Percentiles rank a stretch among this genome's conserved stretches.
Conservation (phyloP, 2,797 vertebrate species). For the Anisognathus igniventris region DNA sequence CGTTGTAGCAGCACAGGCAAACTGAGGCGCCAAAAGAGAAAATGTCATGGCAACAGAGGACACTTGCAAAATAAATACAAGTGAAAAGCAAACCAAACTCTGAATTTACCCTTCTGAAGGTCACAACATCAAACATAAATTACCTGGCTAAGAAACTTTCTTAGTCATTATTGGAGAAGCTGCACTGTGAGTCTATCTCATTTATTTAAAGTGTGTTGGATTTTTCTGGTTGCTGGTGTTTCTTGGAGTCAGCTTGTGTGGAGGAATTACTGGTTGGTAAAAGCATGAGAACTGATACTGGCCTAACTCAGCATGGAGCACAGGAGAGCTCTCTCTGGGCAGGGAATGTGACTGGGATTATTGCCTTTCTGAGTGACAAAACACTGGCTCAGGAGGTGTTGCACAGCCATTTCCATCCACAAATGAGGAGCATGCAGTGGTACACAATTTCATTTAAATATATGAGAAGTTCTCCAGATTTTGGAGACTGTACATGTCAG, state of each 20-base stretch:
- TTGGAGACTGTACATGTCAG: neutral
- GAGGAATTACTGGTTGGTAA: neutral
- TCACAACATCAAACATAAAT: neutral
- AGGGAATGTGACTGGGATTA: neutral
- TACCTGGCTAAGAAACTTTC: neutral
- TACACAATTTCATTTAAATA: neutral
- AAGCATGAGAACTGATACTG: neutral
- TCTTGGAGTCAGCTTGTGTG: neutral
- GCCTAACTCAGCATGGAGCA: neutral
- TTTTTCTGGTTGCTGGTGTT: neutral
- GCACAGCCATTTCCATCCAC: neutral
- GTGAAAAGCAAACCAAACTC: neutral
- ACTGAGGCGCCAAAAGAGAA: slow-evolving; percentile 25
- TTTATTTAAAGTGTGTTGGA: neutral
- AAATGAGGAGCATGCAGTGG: neutral
- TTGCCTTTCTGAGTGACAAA: neutral
- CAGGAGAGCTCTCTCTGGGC: neutral
- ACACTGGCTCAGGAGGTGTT: neutral
- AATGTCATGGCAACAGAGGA: neutral
- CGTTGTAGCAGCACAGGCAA: slow-evolving; percentile 69
- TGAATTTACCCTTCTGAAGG: neutral
- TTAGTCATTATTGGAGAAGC: neutral
- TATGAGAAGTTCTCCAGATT: neutral
- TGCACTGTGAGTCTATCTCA: neutral
- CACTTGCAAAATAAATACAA: neutral